Evolutionary conservation across 2,113 vertebrate species (phyloP).

Genomic region (Stictonetta naevosa): DNA sequence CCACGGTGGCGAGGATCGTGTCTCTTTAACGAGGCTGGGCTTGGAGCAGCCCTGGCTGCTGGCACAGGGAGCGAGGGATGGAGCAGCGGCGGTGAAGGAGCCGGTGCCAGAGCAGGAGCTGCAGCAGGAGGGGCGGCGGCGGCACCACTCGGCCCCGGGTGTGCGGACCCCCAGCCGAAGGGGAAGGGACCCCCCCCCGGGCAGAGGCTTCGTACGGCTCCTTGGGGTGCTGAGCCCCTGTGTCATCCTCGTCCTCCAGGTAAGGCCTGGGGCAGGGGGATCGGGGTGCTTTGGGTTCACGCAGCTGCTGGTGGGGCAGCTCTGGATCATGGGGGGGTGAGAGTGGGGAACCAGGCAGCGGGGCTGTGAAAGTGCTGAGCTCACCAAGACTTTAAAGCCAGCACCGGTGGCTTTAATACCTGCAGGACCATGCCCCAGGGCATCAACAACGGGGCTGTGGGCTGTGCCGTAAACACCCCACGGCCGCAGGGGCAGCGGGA

Average conservation of each 20-base stretch:
- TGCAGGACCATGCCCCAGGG: neutral
- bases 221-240: neutral
- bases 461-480: rapidly evolving
- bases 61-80: conserved; percentile 67
- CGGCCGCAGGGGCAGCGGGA: rapidly evolving
- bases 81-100: conserved; percentile 65
- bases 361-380: conserved; percentile 22
- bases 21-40: conserved; percentile 76
- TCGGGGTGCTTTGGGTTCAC: neutral
- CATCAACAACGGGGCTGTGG: neutral
- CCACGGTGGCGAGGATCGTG: conserved; percentile 3
- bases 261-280: neutral
- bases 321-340: neutral
- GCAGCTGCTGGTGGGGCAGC: rapidly evolving
- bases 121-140: conserved; percentile 51
- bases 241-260: conserved; percentile 45
- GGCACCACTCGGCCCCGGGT: neutral
- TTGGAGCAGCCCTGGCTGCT: conserved; percentile 66
- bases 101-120: conserved; percentile 56
- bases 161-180: neutral
- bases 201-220: neutral
- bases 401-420: neutral
- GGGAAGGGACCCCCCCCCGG: neutral
- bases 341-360: neutral
- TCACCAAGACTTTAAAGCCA: neutral